These are phyloP conservation scores for Athene cunicularia DNA, from an alignment of 2,113 vertebrate genomes.

Conservation along the genomic window DNA sequence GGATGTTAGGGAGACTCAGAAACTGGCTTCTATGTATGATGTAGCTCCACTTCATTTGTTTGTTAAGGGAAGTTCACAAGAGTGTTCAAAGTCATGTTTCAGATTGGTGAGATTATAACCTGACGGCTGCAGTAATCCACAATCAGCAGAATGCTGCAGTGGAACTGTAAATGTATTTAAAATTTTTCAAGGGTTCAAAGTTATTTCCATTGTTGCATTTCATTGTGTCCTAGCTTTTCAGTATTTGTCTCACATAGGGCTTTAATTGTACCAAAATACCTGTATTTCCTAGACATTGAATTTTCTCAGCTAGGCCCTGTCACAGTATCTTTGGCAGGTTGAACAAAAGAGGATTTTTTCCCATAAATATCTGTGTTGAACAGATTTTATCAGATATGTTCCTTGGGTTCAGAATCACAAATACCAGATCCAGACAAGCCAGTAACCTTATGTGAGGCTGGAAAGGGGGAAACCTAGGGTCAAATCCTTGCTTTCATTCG, in stretches of 20 bases:
- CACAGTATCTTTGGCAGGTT: not conserved
- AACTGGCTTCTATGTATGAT: not conserved
- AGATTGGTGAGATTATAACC: not conserved
- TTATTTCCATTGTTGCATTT: not conserved
- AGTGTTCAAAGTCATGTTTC: not conserved
- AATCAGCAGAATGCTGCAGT: not conserved
- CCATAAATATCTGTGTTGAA: not conserved
- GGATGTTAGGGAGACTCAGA: not conserved
- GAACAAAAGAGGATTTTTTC: not conserved
- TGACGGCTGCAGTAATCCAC: not conserved
- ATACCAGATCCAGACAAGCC: not conserved
- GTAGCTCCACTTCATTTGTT: not conserved
- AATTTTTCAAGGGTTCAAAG: not conserved
- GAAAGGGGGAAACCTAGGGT: not conserved
- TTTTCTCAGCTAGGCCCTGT: not conserved
- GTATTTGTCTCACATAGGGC: not conserved
- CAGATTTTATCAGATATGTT: not conserved
- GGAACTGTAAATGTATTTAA: not conserved
- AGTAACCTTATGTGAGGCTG: not conserved
- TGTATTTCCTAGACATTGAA: not conserved
- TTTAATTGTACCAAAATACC: not conserved
- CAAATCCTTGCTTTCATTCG: not conserved
- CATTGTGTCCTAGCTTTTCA: not conserved
- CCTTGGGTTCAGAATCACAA: not conserved
- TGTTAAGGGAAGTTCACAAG: not conserved